Base-by-base conservation (phyloP, 2,113 vertebrate genomes). In the Odobenus rosmarus region DNA sequence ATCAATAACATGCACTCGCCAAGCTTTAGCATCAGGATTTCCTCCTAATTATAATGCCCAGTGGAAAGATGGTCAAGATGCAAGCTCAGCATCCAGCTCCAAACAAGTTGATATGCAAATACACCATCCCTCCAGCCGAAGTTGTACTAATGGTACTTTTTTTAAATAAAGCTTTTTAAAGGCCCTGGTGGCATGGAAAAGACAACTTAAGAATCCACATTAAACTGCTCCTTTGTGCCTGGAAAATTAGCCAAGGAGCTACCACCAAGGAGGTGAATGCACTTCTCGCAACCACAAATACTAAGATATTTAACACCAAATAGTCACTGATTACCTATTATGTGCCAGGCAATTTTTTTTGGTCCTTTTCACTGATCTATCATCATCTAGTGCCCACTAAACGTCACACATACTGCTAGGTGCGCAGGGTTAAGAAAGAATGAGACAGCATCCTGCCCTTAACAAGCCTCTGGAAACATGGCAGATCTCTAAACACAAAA, bases 61-160 rank as follows among this genome's bases (percentile, higher is more conserved):
- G 79, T n/a, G 72, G 90, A 97, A 94, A 72, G 80, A 61, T 53
- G 88, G 3, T 36, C 28, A 72, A 49, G 0, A 3, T 62, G 57
- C 93, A 97, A 93, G 62, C 92, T 97, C 84, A 92, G 90, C 46
- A 95, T 11, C 51, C 18, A 57, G 13, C 55, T 82, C 69, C 94
- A 86, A 87, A 51, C 1, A n/a, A 46, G 87, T 67, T 39, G 80
- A 74, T 7, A 74, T n/a, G 19, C 61, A 98, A 89, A 82, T 57
- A 33, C 18, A 64, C 13, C 57, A 93, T 21, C 46, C 23, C 85
- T 92, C 74, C 85, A 69, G 77, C 42, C 92, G 97, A 96, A 91
- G 1, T 1, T 79, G 14, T 13, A 57, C 46, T 92, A 46, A 46
- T 33, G 15, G 33, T 4, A 8, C 95, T 90, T 96, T 61, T 61